Conservation (phyloP, 2,888 invertebrate species). For the Seira ritae region DNA sequence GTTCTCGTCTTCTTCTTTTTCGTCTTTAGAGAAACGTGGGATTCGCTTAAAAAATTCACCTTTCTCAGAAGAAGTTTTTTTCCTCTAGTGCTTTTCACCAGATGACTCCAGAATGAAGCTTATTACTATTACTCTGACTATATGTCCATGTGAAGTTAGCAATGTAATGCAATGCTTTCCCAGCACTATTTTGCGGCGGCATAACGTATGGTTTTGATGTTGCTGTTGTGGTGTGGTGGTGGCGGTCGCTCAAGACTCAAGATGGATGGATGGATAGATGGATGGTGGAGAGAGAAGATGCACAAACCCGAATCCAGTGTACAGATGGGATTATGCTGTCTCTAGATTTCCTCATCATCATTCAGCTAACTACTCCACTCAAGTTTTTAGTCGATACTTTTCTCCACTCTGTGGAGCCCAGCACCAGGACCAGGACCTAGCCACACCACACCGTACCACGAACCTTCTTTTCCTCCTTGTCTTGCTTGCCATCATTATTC, state of each 20-base stretch:
- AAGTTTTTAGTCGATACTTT: not conserved
- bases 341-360: conserved; percentile 23
- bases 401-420: not conserved
- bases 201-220: not conserved
- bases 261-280: not conserved
- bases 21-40: not conserved
- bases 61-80: not conserved
- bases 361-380: not conserved
- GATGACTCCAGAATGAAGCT: not conserved
- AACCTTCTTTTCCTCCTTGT: too few species aligned
- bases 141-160: too few species aligned
- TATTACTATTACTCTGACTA: not conserved
- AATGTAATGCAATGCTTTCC: not conserved
- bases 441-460: too few species aligned
- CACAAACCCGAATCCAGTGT: not conserved
- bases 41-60: not conserved
- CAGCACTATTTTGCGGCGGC: not conserved
- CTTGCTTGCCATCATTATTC: not conserved
- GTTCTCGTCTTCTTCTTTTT: not conserved
- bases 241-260: not conserved
- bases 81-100: not conserved
- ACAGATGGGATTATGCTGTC: conserved; percentile 23
- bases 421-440: too few species aligned
- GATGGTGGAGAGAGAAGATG: not conserved
- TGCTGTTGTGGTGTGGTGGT: not conserved